A percentile compares a stretch with the other conserved stretches of the same genome.
Evolutionary conservation across 2,797 vertebrate species (phyloP).

Genomic region (Rhodeus uyekii): DNA sequence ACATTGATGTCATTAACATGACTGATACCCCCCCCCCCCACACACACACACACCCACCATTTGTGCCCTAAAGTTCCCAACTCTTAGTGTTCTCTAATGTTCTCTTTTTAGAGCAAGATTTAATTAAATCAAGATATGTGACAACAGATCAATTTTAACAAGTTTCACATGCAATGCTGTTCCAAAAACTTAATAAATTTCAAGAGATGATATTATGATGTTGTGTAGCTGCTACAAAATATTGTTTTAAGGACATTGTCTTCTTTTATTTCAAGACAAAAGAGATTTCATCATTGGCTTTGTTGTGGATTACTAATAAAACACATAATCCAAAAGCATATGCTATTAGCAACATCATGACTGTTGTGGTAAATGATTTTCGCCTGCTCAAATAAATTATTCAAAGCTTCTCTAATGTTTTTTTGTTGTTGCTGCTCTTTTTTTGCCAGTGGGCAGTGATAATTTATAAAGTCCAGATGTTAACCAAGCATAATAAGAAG

Average conservation of each 20-base stretch:
- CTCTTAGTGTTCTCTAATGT: too few relatives aligned
- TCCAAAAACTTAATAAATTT: background rate
- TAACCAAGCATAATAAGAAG: background rate
- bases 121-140: background rate
- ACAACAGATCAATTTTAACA: background rate
- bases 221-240: background rate
- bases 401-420: background rate
- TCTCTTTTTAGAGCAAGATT: background rate
- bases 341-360: background rate
- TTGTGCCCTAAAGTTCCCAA: too few relatives aligned
- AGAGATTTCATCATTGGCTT: background rate
- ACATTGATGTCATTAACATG: too few relatives aligned
- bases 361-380: background rate
- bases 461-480: slow-evolving; percentile 1
- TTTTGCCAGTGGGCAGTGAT: background rate
- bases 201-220: background rate
- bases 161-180: background rate
- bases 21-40: too few relatives aligned
- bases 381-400: background rate
- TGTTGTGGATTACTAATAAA: background rate
- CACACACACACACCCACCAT: too few relatives aligned
- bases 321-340: too few relatives aligned
- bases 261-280: background rate
- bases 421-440: too few relatives aligned
- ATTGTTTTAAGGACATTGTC: background rate